Base-by-base conservation (phyloP, 2,113 vertebrate genomes). In the Pyrgilauda ruficollis region DNA sequence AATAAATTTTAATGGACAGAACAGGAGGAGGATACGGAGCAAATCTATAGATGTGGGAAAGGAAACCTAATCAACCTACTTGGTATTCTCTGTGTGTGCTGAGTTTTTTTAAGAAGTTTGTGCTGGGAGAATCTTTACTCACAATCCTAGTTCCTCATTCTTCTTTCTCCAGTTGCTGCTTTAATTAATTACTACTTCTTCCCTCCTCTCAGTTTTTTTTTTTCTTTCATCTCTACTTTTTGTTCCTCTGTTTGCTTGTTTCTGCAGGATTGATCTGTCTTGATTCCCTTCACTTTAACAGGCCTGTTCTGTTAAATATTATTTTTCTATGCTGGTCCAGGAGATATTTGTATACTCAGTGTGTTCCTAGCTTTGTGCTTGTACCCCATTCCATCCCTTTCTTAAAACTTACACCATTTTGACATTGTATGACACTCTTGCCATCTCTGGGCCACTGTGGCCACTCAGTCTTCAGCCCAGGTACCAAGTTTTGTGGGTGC, bases 21-120 rank as follows among this genome's bases (percentile, higher is more conserved):
- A 27, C 39, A 64, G 73, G 39, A 91, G 74, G n/a, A 86, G 64
- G 35, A 94, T 87, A 64, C 39, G 62, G 50, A 73, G 20, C 62
- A 87, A 84, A 91, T 94, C 81, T 93, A 53, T 68, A 82, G 27
- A 30, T 79, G 52, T 58, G 53, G 50, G 44, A 87, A 89, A 73
- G 52, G 46, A 87, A 52, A 88, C 59, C 59, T 90, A 94, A 85
- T 95, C 87, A 94, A 33, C 70, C 28, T 91, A 43, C 58, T 76
- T 91, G 62, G 74, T 87, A 69, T 68, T 76, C 59, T 90, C 12
- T 61, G 0, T 83, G 12, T 74, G 30, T 62, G 50, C 66, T 75
- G 35, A 23, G n/a, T n/a, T 63, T 28, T 77, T 82, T 76, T 10
- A 43, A 77, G 44, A 53, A 61, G 52, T 52, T 22, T n/a, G n/a